Evolutionary conservation across 2,888 invertebrate genomes (phyloP).

Genomic region (Caenorhabditis sp.): DNA sequence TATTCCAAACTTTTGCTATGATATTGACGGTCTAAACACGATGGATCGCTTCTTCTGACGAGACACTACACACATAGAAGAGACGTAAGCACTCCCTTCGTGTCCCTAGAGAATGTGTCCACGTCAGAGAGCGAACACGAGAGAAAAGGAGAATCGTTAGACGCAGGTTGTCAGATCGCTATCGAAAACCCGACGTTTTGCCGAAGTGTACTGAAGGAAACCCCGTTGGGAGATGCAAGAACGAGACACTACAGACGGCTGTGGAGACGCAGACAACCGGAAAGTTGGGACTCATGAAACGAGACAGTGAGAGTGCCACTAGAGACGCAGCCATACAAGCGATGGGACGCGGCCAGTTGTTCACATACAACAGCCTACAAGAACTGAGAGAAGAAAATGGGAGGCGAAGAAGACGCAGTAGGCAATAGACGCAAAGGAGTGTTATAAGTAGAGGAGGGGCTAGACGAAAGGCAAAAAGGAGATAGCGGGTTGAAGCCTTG

Average conservation of each 20-base stretch:
- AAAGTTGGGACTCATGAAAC: neutral
- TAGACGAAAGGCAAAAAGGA: slow-evolving; percentile 22
- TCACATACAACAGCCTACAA: slow-evolving; percentile 1
- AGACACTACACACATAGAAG: slow-evolving; percentile 17
- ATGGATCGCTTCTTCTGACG: slow-evolving; percentile 50
- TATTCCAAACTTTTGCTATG: slow-evolving; percentile 45
- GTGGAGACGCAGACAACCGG: neutral
- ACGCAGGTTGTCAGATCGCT: slow-evolving; percentile 1
- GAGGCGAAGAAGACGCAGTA: slow-evolving; percentile 3
- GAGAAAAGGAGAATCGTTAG: slow-evolving; percentile 1
- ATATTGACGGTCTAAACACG: slow-evolving; percentile 49
- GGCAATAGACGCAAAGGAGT: slow-evolving; percentile 3
- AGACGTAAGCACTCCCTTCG: slow-evolving; percentile 28
- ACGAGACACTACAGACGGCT: neutral
- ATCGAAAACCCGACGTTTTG: slow-evolving; percentile 24
- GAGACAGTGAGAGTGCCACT: neutral
- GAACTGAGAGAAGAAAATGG: slow-evolving; percentile 1
- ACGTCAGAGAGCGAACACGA: slow-evolving; percentile 1
- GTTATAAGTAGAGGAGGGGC: slow-evolving; percentile 14
- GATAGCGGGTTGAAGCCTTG: slow-evolving; percentile 15
- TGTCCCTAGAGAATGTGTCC: slow-evolving; percentile 14
- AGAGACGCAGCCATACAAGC: slow-evolving; percentile 8
- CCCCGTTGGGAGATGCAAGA: neutral
- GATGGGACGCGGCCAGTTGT: slow-evolving; percentile 28
- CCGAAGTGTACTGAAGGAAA: slow-evolving; percentile 21